These are phyloP conservation scores for Xylota segnis DNA, from an alignment of 2,888 invertebrate species.

Conservation along the genomic window DNA sequence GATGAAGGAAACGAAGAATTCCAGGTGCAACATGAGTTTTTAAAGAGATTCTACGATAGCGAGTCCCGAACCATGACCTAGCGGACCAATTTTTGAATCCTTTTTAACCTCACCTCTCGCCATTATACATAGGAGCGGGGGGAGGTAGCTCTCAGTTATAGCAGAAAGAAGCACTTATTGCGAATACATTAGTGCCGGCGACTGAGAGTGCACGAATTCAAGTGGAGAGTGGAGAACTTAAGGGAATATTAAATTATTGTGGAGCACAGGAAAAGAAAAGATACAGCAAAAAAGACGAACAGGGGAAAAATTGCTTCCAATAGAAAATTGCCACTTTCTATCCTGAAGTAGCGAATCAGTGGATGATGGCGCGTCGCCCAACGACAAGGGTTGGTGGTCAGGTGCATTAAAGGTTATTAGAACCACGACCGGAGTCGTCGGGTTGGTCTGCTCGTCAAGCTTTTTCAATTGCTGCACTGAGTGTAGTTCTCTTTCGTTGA, in stretches of 20 bases:
- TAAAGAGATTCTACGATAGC: slow-evolving; percentile 63
- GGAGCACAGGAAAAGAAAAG: slow-evolving; percentile 36
- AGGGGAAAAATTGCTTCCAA: slow-evolving; percentile 36
- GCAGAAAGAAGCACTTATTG: slow-evolving; percentile 69
- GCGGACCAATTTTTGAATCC: slow-evolving; percentile 32
- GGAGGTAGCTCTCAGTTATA: no score
- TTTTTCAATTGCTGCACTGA: slow-evolving; percentile 50
- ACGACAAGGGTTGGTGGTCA: slow-evolving; percentile 33
- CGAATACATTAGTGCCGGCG: slow-evolving; percentile 68
- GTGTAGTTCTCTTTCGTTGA: not conserved
- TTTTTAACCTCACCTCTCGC: slow-evolving; percentile 46
- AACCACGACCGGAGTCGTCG: slow-evolving; percentile 14
- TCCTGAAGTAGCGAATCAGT: slow-evolving; percentile 65
- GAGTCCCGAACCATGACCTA: slow-evolving; percentile 66
- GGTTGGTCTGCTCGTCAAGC: slow-evolving; percentile 39
- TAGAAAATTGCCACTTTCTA: slow-evolving; percentile 69
- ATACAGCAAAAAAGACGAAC: slow-evolving; percentile 30
- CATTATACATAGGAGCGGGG: slow-evolving; percentile 10
- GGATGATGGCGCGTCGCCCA: slow-evolving; percentile 56
- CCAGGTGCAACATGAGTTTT: slow-evolving; percentile 70
- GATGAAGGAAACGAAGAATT: slow-evolving; percentile 15
- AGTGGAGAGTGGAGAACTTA: slow-evolving; percentile 60
- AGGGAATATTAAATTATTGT: slow-evolving; percentile 74
- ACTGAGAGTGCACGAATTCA: slow-evolving; percentile 57
- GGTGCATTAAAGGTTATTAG: slow-evolving; percentile 74